Conservation (phyloP, 2,113 vertebrate genomes). For the Colinus virginianus region DNA sequence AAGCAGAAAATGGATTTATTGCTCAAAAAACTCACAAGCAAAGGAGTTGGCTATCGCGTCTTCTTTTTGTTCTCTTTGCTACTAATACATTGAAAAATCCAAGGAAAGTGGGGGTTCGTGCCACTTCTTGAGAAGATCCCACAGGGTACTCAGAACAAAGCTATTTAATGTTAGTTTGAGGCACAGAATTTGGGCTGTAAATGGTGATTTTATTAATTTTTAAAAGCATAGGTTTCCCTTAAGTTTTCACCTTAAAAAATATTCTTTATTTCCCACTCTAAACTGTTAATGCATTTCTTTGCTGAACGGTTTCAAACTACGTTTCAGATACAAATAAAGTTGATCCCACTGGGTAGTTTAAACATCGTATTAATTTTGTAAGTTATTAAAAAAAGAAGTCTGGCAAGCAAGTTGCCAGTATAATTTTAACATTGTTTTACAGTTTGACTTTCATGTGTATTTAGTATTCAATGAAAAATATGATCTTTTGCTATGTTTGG, state of each 20-base stretch:
- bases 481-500: conserved; percentile 45
- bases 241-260: neutral
- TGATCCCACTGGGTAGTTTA: conserved; percentile 9
- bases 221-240: neutral
- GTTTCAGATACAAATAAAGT: neutral
- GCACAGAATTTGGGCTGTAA: neutral
- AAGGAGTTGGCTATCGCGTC: neutral
- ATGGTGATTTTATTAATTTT: neutral
- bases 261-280: neutral
- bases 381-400: neutral
- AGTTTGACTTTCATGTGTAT: neutral
- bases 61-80: neutral
- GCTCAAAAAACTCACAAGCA: neutral
- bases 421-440: conserved; percentile 37
- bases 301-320: neutral
- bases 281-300: neutral
- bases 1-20: neutral
- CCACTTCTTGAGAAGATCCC: neutral
- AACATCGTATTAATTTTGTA: conserved; percentile 22
- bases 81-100: neutral
- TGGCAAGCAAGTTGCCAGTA: conserved; percentile 17
- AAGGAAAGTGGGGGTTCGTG: neutral
- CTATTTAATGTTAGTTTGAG: neutral
- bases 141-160: neutral
- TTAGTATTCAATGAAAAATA: conserved; percentile 36